Conservation (phyloP, 1,140 invertebrate genomes). For the Paraescarpia echinospica region DNA sequence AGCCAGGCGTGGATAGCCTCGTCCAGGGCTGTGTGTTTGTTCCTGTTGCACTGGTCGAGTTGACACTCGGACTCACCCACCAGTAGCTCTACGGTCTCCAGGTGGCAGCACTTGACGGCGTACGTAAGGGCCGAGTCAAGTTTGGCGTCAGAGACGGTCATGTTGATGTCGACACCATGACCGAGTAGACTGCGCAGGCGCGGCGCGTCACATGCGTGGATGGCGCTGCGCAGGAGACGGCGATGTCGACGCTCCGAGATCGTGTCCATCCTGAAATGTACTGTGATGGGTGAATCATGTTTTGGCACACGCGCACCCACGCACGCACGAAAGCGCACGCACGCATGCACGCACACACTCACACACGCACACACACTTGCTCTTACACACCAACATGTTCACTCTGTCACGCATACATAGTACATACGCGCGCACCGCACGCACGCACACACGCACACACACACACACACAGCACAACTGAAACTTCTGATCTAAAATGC, state of each 20-base stretch:
- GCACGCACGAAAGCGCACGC: not conserved
- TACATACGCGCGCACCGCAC: too few species aligned
- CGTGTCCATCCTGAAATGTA: conserved; percentile 10
- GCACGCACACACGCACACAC: too few species aligned
- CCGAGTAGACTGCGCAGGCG: not conserved
- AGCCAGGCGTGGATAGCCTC: conserved; percentile 20
- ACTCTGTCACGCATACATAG: not conserved
- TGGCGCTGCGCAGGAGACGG: conserved; percentile 9
- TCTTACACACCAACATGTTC: not conserved
- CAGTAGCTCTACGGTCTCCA: conserved; percentile 24
- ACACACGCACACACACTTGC: not conserved
- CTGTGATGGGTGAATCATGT: not conserved
- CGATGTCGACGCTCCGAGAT: not conserved
- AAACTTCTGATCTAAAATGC: too few species aligned
- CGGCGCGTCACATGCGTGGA: conserved; percentile 9
- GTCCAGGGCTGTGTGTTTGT: conserved; percentile 19
- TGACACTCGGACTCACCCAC: not conserved
- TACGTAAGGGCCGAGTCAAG: conserved; percentile 21
- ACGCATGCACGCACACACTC: not conserved
- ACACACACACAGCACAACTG: too few species aligned
- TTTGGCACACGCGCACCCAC: not conserved
- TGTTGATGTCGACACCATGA: conserved; percentile 17
- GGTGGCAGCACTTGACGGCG: conserved; percentile 23
- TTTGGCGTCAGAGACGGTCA: conserved; percentile 6
- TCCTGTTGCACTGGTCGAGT: conserved; percentile 2